Conservation (phyloP, 2,113 vertebrate genomes). For the Scytalopus superciliaris region DNA sequence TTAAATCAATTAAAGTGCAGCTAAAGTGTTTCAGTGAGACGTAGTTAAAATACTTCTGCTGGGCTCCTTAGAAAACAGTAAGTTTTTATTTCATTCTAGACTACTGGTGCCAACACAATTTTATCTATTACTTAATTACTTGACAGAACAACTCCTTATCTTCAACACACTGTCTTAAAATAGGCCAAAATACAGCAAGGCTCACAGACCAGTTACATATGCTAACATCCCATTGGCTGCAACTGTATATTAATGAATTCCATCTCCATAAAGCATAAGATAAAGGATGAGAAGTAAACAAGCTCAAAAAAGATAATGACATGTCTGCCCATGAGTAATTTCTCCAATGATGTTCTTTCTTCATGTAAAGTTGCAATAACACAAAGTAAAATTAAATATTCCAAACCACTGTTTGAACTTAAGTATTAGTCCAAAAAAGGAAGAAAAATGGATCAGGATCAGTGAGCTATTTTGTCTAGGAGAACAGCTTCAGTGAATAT, state of each 20-base stretch:
- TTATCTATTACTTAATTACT: not conserved
- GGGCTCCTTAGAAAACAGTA: not conserved
- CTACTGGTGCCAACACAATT: not conserved
- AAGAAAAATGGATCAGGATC: not conserved
- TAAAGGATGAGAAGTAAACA: not conserved
- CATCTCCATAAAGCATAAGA: not conserved
- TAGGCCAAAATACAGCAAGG: not conserved
- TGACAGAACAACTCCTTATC: not conserved
- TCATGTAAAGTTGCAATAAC: not conserved
- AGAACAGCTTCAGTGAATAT: not conserved
- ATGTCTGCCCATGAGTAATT: not conserved
- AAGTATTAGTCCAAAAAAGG: not conserved
- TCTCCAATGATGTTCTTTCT: not conserved
- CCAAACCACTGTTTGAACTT: not conserved
- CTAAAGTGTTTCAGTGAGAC: not conserved
- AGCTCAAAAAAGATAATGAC: not conserved
- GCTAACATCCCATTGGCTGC: not conserved
- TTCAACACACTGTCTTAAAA: not conserved
- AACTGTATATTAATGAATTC: not conserved
- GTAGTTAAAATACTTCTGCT: not conserved
- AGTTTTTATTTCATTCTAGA: not conserved
- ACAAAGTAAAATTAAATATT: conserved; percentile 7
- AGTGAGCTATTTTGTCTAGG: not conserved
- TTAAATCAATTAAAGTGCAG: not conserved
- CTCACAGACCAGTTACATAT: not conserved